phyloP scores from a whole-genome alignment of 2,888 invertebrate species.

The Pharmacophagus antenor region DNA sequence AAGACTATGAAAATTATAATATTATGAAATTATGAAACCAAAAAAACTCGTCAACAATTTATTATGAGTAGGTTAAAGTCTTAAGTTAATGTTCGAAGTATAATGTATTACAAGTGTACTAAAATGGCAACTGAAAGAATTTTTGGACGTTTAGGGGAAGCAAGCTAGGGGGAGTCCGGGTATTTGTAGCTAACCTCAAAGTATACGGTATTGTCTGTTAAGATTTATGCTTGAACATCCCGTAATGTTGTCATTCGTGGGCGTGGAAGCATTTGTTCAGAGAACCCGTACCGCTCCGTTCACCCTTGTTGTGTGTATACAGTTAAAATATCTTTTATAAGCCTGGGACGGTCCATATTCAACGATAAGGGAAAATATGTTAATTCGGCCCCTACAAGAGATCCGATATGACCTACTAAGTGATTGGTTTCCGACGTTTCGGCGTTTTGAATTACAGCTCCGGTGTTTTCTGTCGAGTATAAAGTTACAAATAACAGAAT shows the following conservation, averaged over 20 bases:
- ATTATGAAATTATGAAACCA: no score
- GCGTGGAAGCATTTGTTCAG: constrained; percentile 72
- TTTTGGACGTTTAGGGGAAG: constrained; percentile 32
- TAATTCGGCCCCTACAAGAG: constrained; percentile 68
- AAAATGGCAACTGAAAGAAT: constrained; percentile 36
- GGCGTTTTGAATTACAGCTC: constrained; percentile 71
- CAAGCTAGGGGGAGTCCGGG: constrained; percentile 56
- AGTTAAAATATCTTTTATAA: constrained; percentile 72
- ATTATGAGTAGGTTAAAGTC: background rate
- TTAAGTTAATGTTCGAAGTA: background rate
- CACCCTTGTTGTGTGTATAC: constrained; percentile 68
- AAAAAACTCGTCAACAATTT: no score
- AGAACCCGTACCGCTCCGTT: constrained; percentile 44
- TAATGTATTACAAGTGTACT: background rate
- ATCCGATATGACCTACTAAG: constrained; percentile 77
- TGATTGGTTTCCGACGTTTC: constrained; percentile 73
- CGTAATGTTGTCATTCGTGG: constrained; percentile 73
- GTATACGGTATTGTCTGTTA: constrained; percentile 68
- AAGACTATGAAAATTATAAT: no score
- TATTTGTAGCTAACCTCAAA: constrained; percentile 69
- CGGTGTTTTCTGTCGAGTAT: constrained; percentile 55
- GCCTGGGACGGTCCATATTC: constrained; percentile 65
- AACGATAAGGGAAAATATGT: constrained; percentile 79
- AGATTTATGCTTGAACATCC: constrained; percentile 74
- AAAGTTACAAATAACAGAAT: constrained; percentile 73